Conservation (phyloP, 2,797 vertebrate species). For the Pteropus rufus region DNA sequence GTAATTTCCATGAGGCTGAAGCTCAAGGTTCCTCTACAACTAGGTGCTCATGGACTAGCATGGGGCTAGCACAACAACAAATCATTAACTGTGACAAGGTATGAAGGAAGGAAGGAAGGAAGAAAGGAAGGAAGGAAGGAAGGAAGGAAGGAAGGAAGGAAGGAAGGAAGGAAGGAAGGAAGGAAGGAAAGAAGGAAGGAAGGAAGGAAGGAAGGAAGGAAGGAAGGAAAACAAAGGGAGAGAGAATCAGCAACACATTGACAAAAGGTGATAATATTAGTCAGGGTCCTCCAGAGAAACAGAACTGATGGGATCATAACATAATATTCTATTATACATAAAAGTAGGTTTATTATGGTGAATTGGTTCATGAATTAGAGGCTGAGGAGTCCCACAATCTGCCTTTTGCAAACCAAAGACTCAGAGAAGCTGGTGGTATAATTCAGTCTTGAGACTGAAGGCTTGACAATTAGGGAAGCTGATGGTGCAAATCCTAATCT, state of each 20-base stretch:
- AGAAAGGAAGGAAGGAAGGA: not conserved
- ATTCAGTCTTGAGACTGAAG: not conserved
- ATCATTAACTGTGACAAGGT: not conserved
- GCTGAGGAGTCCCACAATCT: not conserved
- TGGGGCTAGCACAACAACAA: not conserved
- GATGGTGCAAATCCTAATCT: not conserved
- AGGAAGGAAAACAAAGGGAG: not conserved
- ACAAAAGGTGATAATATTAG: not conserved
- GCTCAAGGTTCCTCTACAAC: not conserved
- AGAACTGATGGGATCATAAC: not conserved
- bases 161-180: not conserved
- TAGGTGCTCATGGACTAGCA: not conserved
- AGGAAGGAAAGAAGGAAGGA: too few relatives aligned
- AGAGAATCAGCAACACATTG: not conserved
- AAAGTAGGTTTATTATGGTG: not conserved
- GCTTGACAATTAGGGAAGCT: not conserved
- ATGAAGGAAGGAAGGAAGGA: not conserved
- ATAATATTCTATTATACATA: not conserved
- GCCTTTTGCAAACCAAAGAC: not conserved
- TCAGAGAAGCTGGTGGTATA: not conserved
- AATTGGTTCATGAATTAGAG: not conserved
- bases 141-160: not conserved
- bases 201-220: not conserved
- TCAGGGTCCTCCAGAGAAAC: not conserved
- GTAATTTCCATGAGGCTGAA: not conserved